Conservation (phyloP, 2,888 invertebrate genomes). For the Carabus problematicus region DNA sequence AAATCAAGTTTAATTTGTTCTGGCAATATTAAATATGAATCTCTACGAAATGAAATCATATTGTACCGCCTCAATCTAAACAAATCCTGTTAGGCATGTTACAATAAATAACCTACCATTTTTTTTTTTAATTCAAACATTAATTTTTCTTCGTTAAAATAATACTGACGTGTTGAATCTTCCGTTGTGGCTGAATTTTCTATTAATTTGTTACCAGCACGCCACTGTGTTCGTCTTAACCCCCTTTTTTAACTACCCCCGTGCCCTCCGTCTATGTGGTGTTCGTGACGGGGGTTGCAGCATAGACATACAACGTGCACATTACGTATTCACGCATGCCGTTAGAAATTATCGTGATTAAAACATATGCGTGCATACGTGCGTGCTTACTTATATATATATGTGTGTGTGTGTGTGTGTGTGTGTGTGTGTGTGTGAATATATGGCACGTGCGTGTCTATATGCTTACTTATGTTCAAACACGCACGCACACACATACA, state of each 20-base stretch:
- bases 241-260: constrained; percentile 52
- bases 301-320: constrained; percentile 11
- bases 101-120: no score
- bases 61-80: no score
- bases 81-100: no score
- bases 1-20: no score
- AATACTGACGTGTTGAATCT: no score
- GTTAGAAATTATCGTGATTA: constrained; percentile 39
- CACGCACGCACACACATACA: no score
- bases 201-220: constrained; percentile 17
- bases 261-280: constrained; percentile 18
- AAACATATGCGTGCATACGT: constrained; percentile 23
- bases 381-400: neutral
- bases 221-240: constrained; percentile 51
- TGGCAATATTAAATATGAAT: no score
- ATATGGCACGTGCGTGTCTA: neutral
- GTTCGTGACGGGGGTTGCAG: constrained; percentile 20
- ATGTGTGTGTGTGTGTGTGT: constrained; percentile 3
- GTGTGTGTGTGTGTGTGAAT: neutral
- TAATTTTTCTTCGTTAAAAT: no score
- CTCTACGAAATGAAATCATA: no score
- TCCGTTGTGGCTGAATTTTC: neutral
- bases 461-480: neutral
- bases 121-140: no score
- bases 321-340: constrained; percentile 39